Percentiles rank a stretch among this genome's conserved stretches.
phyloP scores from a whole-genome alignment of 1,140 invertebrate genomes.

The Phthorimaea operculella region DNA sequence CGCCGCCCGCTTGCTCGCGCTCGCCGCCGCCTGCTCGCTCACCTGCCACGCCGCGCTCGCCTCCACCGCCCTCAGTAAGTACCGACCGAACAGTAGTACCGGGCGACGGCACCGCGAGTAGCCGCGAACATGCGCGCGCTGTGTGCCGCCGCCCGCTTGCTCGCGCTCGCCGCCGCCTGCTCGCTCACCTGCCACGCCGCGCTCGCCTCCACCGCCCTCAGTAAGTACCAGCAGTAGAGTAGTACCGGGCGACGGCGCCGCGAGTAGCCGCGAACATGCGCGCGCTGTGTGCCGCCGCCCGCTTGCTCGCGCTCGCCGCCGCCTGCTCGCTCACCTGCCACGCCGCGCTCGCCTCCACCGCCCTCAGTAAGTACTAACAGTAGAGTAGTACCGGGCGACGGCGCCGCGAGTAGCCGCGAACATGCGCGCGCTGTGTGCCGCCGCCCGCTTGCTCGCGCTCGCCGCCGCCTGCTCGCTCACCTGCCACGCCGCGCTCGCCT shows the following conservation, averaged over 20 bases:
- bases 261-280: slow-evolving; percentile 56
- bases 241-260: slow-evolving; percentile 49
- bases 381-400: slow-evolving; percentile 38
- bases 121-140: slow-evolving; percentile 45
- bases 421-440: slow-evolving; percentile 33
- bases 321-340: slow-evolving; percentile 19
- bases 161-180: slow-evolving; percentile 26
- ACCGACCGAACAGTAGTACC: slow-evolving; percentile 22
- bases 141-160: slow-evolving; percentile 29
- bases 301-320: slow-evolving; percentile 32
- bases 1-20: slow-evolving; percentile 37
- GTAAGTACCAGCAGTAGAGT: slow-evolving; percentile 9
- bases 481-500: slow-evolving; percentile 20
- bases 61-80: slow-evolving; percentile 20
- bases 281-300: slow-evolving; percentile 24
- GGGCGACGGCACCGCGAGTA: slow-evolving; percentile 53
- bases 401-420: slow-evolving; percentile 53
- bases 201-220: slow-evolving; percentile 25
- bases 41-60: slow-evolving; percentile 20
- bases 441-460: slow-evolving; percentile 37
- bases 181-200: slow-evolving; percentile 19
- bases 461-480: slow-evolving; percentile 21
- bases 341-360: slow-evolving; percentile 23
- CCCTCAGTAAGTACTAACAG: slow-evolving; percentile 9
- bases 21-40: slow-evolving; percentile 22